A percentile compares a stretch with the other conserved stretches of the same genome.
Evolutionary conservation across 2,113 vertebrate species (phyloP).

Genomic region (Channa maculata): DNA sequence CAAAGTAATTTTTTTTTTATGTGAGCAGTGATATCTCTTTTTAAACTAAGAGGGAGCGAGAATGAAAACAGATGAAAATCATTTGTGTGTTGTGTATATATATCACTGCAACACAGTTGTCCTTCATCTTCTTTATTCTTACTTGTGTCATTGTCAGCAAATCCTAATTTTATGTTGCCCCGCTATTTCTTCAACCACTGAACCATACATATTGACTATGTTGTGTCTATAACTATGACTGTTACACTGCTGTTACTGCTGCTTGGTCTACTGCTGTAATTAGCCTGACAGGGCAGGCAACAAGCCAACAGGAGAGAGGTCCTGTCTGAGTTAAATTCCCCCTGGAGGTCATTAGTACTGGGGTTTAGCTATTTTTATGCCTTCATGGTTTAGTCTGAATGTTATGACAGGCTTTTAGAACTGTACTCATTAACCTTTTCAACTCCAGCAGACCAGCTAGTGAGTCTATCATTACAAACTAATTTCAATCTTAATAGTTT

Average conservation of each 20-base stretch:
- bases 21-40: not conserved
- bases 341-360: conserved; percentile 48
- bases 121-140: not conserved
- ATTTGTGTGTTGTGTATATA: not conserved
- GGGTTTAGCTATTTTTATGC: conserved; percentile 39
- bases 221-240: not conserved
- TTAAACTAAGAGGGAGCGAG: not conserved
- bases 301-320: conserved; percentile 26
- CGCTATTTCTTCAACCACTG: not conserved
- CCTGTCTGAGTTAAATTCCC: conserved; percentile 28
- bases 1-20: not conserved
- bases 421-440: conserved; percentile 26
- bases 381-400: conserved; percentile 42
- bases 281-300: conserved; percentile 28
- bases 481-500: not conserved
- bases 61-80: not conserved
- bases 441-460: conserved; percentile 4
- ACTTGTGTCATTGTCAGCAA: not conserved
- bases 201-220: not conserved
- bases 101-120: not conserved
- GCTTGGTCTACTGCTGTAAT: conserved; percentile 24
- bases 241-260: not conserved
- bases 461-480: conserved; percentile 4
- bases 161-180: not conserved
- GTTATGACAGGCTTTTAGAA: conserved; percentile 40